Evolutionary conservation across 2,888 invertebrate species (phyloP).

Genomic region (Hirtodrosophila confusa): DNA sequence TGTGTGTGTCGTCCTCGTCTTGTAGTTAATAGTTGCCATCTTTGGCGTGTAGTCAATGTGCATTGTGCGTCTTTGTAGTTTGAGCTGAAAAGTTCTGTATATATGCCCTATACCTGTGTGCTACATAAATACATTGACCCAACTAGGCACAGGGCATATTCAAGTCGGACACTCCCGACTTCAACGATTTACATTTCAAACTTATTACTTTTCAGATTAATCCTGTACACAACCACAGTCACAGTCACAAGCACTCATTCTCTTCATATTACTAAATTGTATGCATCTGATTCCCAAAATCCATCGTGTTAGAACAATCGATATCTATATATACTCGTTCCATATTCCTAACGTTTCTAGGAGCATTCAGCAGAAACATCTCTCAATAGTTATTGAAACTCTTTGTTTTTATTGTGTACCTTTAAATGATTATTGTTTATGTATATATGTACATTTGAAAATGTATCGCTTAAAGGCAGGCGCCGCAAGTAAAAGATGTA

Average conservation of each 20-base stretch:
- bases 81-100: too few relatives aligned
- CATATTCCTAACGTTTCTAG: not conserved
- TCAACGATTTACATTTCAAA: too few relatives aligned
- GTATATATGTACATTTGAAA: slow-evolving; percentile 26
- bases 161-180: too few relatives aligned
- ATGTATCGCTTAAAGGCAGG: slow-evolving; percentile 5
- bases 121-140: not conserved
- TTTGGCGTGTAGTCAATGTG: too few relatives aligned
- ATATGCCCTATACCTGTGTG: not conserved
- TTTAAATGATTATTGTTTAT: slow-evolving; percentile 28
- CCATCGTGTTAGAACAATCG: not conserved
- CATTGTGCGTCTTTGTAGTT: slow-evolving; percentile 12
- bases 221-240: not conserved
- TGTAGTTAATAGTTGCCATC: not conserved
- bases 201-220: too few relatives aligned
- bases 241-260: not conserved
- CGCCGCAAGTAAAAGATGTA: slow-evolving; percentile 21
- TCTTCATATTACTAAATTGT: too few relatives aligned
- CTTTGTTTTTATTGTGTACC: slow-evolving; percentile 2
- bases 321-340: too few relatives aligned
- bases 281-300: too few relatives aligned
- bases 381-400: not conserved
- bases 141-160: not conserved
- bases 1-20: not conserved
- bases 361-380: not conserved